Evolutionary conservation across 2,113 vertebrate genomes (phyloP).

Genomic region (cat (Felis catus)): DNA sequence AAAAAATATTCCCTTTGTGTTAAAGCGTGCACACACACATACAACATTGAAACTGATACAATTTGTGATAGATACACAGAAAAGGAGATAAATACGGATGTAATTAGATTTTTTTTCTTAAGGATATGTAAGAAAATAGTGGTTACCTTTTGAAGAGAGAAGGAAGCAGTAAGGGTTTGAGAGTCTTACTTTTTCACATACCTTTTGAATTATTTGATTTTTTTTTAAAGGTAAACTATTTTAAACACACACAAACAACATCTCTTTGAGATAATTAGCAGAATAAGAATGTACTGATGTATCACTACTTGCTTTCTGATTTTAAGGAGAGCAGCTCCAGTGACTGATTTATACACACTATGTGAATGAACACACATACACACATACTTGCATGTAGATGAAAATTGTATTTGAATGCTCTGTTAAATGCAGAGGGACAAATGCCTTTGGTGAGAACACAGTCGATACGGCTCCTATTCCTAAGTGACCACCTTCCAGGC

Average conservation of each 20-base stretch:
- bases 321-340: neutral
- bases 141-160: neutral
- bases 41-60: neutral
- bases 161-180: neutral
- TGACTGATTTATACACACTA: neutral
- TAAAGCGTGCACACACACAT: neutral
- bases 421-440: neutral
- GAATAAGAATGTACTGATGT: neutral
- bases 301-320: neutral
- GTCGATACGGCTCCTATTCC: neutral
- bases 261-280: neutral
- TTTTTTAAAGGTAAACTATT: neutral
- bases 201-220: neutral
- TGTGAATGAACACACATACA: neutral
- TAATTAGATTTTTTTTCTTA: neutral
- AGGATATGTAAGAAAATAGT: neutral
- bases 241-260: neutral
- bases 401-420: neutral
- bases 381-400: neutral
- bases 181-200: neutral
- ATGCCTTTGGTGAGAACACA: neutral
- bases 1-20: neutral
- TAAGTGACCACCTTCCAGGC: neutral
- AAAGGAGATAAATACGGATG: neutral
- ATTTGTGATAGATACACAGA: neutral